Evolutionary conservation across 2,113 vertebrate genomes (phyloP).

Genomic region (Dasyprocta punctata): DNA sequence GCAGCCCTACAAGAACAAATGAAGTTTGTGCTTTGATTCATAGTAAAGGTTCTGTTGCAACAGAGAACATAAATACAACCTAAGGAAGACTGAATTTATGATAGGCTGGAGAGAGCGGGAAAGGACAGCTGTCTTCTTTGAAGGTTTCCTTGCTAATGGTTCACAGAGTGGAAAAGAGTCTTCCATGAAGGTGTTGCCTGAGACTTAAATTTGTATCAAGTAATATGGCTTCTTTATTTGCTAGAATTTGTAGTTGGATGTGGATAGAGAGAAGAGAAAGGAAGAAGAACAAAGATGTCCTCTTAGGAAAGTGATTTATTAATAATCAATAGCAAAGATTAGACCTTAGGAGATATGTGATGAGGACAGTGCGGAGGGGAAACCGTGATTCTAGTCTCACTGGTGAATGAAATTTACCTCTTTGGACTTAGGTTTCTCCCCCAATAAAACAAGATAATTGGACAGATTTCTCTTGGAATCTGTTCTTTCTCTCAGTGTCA

Average conservation of each 20-base stretch:
- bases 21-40: background rate
- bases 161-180: background rate
- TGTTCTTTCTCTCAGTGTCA: background rate
- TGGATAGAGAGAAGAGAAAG: background rate
- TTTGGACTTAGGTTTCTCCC: background rate
- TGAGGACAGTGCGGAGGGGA: background rate
- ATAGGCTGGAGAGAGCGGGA: background rate
- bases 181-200: background rate
- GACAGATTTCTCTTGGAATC: background rate
- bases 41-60: background rate
- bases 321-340: background rate
- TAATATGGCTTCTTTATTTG: background rate
- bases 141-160: background rate
- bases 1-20: background rate
- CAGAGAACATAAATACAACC: background rate
- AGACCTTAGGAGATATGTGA: background rate
- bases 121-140: background rate
- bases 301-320: background rate
- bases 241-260: background rate
- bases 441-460: background rate
- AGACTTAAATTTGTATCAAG: background rate
- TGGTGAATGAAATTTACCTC: background rate
- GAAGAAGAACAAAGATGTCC: background rate
- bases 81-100: background rate
- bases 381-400: background rate